phyloP scores from a whole-genome alignment of 1,140 invertebrate species.

The Tetranychus urticae region DNA sequence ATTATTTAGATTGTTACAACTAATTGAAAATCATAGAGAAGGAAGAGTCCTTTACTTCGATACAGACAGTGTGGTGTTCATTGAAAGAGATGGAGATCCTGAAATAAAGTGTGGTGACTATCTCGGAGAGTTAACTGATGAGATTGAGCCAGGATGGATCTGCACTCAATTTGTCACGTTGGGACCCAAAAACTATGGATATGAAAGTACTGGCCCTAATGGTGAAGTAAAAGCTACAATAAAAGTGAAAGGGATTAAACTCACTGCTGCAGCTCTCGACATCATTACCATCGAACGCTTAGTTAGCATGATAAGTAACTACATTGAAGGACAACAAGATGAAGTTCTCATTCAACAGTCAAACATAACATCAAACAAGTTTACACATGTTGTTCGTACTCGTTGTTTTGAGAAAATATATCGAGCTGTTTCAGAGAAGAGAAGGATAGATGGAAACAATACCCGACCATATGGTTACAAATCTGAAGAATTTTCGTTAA shows the following conservation, averaged over 20 bases:
- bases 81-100: constrained; percentile 5
- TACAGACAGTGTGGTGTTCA: constrained; percentile 20
- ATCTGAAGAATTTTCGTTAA: too few relatives aligned
- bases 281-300: background rate
- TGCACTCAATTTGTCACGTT: background rate
- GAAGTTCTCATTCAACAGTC: background rate
- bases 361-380: background rate
- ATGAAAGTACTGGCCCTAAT: background rate
- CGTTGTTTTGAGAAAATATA: background rate
- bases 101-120: constrained; percentile 3
- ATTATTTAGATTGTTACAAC: constrained; percentile 19
- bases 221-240: background rate
- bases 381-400: background rate
- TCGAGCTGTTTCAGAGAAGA: background rate
- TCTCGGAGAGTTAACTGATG: constrained; percentile 3
- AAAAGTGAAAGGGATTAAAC: background rate
- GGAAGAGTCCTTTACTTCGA: constrained; percentile 20
- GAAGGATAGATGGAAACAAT: background rate
- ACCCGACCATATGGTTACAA: background rate
- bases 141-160: background rate
- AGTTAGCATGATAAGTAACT: background rate
- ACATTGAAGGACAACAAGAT: background rate
- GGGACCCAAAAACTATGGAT: constrained; percentile 4
- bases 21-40: constrained; percentile 8
- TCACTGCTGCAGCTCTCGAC: too few relatives aligned